These are phyloP conservation scores for Spinus pinus DNA, from an alignment of 2,797 vertebrate genomes.

Conservation along the genomic window DNA sequence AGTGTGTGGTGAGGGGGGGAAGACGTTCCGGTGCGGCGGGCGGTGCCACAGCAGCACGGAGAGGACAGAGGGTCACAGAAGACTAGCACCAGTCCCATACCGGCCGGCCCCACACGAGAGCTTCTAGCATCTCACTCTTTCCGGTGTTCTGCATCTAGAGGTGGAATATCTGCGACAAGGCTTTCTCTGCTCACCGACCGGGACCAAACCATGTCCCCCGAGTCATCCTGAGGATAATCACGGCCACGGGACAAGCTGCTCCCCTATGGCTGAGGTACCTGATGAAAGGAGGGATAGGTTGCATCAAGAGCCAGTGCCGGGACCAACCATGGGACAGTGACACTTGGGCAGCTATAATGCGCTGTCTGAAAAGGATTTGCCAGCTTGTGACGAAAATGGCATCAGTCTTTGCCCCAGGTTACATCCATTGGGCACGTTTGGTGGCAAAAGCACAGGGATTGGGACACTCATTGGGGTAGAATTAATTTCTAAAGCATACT, in stretches of 20 bases:
- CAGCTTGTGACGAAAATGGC: neutral
- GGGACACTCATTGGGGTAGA: neutral
- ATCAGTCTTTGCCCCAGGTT: neutral
- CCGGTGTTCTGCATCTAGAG: neutral
- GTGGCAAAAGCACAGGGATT: neutral
- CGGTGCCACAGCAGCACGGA: neutral
- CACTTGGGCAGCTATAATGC: neutral
- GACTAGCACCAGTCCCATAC: neutral
- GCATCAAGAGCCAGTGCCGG: no score
- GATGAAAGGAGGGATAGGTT: neutral
- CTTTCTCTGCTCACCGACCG: neutral
- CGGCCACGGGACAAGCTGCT: neutral
- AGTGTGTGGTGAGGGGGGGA: accelerated
- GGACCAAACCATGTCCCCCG: accelerated
- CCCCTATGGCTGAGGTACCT: accelerated
- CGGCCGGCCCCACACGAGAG: neutral
- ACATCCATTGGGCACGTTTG: no score
- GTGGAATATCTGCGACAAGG: neutral
- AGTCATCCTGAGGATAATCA: neutral
- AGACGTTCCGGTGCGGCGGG: neutral
- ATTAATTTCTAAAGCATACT: neutral
- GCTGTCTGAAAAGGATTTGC: neutral
- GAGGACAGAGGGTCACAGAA: neutral
- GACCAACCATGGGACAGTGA: neutral
- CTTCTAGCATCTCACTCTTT: neutral